Conservation (phyloP, 2,888 invertebrate genomes). For the Bugula neritina region DNA sequence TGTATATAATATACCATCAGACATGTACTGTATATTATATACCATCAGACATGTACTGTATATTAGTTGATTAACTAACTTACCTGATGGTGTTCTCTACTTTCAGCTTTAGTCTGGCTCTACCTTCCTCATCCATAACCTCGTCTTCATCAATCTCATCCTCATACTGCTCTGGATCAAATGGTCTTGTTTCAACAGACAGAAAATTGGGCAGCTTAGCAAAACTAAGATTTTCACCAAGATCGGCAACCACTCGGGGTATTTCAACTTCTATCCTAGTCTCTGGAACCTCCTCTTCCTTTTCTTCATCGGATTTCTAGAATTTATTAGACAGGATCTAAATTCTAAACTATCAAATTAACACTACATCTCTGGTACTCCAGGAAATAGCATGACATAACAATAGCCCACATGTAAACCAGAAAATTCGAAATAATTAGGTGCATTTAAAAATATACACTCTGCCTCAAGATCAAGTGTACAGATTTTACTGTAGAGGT, state of each 20-base stretch:
- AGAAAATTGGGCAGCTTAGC: conserved; percentile 96
- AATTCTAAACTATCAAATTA: neutral
- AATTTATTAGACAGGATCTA: neutral
- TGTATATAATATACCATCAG: no score
- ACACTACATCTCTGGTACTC: no score
- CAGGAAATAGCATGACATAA: no score
- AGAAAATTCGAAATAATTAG: no score
- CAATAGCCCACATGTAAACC: no score
- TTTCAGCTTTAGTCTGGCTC: conserved; percentile 64
- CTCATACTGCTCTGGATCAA: conserved; percentile 88
- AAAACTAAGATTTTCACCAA: conserved; percentile 74
- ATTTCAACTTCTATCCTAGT: conserved; percentile 94
- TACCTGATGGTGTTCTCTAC: conserved; percentile 35
- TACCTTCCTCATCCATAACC: conserved; percentile 92
- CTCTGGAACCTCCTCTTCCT: conserved; percentile 66
- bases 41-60: no score
- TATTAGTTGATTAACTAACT: no score
- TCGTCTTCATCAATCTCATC: conserved; percentile 99
- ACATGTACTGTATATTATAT: no score
- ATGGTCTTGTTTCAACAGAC: conserved; percentile 90
- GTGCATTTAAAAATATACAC: no score
- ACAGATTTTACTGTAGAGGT: no score
- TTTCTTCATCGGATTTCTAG: conserved; percentile 34
- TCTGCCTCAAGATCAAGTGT: no score
- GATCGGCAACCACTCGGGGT: conserved; percentile 84